Conservation (phyloP, 2,888 invertebrate genomes). For the Hetaerina titia region DNA sequence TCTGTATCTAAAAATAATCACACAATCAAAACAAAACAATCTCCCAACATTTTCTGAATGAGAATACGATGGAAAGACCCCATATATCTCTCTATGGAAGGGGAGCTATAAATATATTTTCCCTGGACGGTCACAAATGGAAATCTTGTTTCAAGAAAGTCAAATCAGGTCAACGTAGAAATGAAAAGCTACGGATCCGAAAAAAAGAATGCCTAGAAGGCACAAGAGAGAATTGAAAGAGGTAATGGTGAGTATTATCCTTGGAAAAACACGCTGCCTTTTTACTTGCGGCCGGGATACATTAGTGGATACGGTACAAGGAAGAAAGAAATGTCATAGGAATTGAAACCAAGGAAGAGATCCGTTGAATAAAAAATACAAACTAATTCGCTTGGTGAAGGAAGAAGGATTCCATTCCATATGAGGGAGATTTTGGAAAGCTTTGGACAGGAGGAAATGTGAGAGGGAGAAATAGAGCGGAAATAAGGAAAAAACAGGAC, state of each 20-base stretch:
- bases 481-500: not conserved
- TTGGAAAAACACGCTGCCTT: not conserved
- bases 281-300: too few species aligned
- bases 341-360: too few species aligned
- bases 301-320: not conserved
- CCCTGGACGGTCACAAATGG: not conserved
- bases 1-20: too few species aligned
- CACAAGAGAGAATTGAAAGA: not conserved
- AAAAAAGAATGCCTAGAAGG: not conserved
- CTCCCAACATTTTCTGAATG: not conserved
- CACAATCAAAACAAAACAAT: not conserved
- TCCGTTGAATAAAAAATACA: not conserved
- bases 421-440: not conserved
- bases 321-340: too few species aligned
- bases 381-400: not conserved
- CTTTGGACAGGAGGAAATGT: not conserved
- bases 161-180: not conserved
- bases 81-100: not conserved
- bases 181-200: not conserved
- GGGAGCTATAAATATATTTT: not conserved
- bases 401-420: not conserved
- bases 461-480: not conserved
- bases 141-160: not conserved
- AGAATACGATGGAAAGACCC: not conserved
- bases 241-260: not conserved